These are phyloP conservation scores for Nasonia vitripennis DNA, from an alignment of 1,140 invertebrate species.

Conservation along the genomic window DNA sequence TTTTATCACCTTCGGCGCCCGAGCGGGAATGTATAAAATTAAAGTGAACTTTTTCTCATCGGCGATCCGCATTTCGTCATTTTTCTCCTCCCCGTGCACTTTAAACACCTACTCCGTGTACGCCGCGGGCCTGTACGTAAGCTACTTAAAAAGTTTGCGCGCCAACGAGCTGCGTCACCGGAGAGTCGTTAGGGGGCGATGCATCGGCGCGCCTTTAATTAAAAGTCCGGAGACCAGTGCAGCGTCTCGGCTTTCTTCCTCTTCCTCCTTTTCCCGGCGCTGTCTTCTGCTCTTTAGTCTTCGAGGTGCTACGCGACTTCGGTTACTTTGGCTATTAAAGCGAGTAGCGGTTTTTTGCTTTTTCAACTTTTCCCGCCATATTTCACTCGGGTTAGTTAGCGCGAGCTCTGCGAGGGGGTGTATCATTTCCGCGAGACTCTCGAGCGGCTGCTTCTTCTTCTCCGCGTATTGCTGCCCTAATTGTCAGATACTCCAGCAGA, in stretches of 20 bases:
- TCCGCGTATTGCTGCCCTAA: neutral
- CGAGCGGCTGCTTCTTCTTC: neutral
- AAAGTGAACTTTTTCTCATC: neutral
- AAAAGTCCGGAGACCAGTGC: slow-evolving; percentile 47
- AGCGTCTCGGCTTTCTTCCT: slow-evolving; percentile 8
- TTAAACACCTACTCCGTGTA: too few relatives aligned
- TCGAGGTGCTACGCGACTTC: slow-evolving; percentile 9
- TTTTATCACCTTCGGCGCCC: neutral
- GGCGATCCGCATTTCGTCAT: neutral
- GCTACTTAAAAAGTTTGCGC: slow-evolving; percentile 59
- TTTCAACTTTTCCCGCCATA: slow-evolving; percentile 20
- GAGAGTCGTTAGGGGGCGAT: slow-evolving; percentile 51
- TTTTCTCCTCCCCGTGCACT: neutral
- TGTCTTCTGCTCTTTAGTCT: neutral
- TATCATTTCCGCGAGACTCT: neutral
- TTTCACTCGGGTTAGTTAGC: slow-evolving; percentile 8
- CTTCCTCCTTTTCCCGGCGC: slow-evolving; percentile 24
- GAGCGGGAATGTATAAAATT: too few relatives aligned
- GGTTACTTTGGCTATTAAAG: slow-evolving; percentile 28
- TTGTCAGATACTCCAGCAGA: neutral
- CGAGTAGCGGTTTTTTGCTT: neutral
- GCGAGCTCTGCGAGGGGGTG: neutral
- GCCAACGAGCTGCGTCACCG: slow-evolving; percentile 54
- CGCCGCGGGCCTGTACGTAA: slow-evolving; percentile 21
- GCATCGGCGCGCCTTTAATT: slow-evolving; percentile 58